Evolutionary conservation across 2,113 vertebrate genomes (phyloP), one percentile per base, ranked within the genome.

Genomic region (Clupea harengus): DNA sequence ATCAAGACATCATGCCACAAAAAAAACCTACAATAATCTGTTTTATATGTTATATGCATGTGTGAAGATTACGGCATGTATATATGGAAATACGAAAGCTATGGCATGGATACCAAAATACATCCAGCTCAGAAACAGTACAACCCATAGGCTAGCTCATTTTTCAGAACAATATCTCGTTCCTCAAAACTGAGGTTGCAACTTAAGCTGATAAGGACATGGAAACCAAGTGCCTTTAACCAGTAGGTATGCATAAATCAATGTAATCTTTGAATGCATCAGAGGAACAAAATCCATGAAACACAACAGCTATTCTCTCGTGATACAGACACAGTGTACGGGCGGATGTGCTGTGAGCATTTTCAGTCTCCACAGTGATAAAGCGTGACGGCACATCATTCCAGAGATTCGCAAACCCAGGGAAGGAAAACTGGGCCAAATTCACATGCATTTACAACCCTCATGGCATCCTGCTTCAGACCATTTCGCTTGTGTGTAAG

Each of bases 381-480:
- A 11, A 78, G 8, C 25, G 10, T 11, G 25, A 78, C 25, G 15
- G 32, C 72, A 39, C 72, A 78, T 2, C 72, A 78, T 15, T 78
- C 72, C 28, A 17, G 6, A 39, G 39, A 39, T 39, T 2, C 39
- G 39, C 39, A 39, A 39, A 39, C 39, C 39, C 39, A 39, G 39
- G 39, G 46, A 20, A n/a, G 4, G 85, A 64, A 85, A 93, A 89
- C 87, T 87, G 88, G 90, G 89, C 89, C 89, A 90, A 87, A 89
- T 64, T 88, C 81, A 89, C 81, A 86, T 20, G 84, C 88, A 45
- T 81, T 75, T 90, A 85, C 87, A 89, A 78, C 72, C 72, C 11
- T 32, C 72, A 39, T 78, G 9, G 72, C 28, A 72, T 72, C 25
- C 28, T 13, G 64, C 83, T 83, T 39, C 10, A 39, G 28, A 78